A percentile compares a stretch with the other conserved stretches of the same genome.
phyloP scores from a whole-genome alignment of 2,797 vertebrate species.

The Cossypha niveicapilla region DNA sequence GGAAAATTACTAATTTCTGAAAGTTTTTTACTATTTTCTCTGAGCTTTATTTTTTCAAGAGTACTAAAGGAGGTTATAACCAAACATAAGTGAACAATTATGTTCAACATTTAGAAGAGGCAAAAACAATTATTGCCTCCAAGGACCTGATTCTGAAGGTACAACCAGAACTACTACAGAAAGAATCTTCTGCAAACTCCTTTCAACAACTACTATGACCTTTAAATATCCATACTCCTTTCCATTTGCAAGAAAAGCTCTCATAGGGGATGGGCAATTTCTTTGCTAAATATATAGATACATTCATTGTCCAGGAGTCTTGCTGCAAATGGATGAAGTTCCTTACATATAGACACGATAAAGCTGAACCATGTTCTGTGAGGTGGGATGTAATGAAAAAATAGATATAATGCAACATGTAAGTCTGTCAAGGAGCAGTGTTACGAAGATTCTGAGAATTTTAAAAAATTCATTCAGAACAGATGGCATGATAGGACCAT shows the following conservation, averaged over 20 bases:
- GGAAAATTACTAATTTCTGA: neutral
- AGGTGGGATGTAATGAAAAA: neutral
- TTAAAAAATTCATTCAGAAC: neutral
- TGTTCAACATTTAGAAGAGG: neutral
- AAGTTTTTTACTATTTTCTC: neutral
- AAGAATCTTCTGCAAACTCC: neutral
- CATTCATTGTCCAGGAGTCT: neutral
- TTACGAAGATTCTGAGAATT: neutral
- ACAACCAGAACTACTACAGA: neutral
- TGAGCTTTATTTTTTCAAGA: neutral
- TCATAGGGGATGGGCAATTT: neutral
- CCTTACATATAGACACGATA: neutral
- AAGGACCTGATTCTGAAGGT: neutral
- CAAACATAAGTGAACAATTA: neutral
- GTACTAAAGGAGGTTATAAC: neutral
- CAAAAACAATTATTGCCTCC: neutral
- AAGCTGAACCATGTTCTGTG: neutral
- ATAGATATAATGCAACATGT: neutral
- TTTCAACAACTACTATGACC: neutral
- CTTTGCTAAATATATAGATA: neutral
- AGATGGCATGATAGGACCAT: neutral
- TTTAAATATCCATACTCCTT: neutral
- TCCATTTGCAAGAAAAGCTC: neutral
- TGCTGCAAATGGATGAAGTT: neutral
- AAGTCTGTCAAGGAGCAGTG: neutral